Conservation (phyloP, 2,113 vertebrate species). For the Sebastes schlegelii region DNA sequence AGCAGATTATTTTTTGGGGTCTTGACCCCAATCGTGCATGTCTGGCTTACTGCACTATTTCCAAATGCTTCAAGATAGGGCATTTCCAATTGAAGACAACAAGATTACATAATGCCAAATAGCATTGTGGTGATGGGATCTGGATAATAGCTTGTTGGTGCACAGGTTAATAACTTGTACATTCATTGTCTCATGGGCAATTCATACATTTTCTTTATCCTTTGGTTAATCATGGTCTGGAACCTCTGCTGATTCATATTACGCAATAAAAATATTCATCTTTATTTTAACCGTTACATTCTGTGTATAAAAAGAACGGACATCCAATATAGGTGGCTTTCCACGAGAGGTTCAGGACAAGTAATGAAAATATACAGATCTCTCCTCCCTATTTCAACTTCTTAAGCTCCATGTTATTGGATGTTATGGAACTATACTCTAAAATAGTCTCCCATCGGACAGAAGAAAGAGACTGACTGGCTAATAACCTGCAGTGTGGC, state of each 20-base stretch:
- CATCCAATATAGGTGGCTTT: background rate
- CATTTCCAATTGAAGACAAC: constrained; percentile 46
- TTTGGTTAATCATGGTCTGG: background rate
- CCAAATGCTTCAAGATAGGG: constrained; percentile 38
- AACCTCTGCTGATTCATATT: constrained; percentile 19
- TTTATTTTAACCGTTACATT: background rate
- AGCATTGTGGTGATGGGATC: constrained; percentile 28
- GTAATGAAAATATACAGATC: background rate
- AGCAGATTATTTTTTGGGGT: constrained; percentile 67
- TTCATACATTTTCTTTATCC: background rate
- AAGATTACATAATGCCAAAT: constrained; percentile 45
- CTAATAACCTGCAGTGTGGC: background rate
- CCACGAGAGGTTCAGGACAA: background rate
- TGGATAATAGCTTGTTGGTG: constrained; percentile 30
- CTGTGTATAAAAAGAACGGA: background rate
- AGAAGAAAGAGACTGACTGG: background rate
- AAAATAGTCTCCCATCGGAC: background rate
- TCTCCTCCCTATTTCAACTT: background rate
- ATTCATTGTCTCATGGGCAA: background rate
- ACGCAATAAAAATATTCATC: background rate
- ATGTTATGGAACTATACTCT: background rate
- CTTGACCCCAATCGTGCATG: constrained; percentile 55
- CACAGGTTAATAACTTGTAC: constrained; percentile 30
- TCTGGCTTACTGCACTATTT: constrained; percentile 38
- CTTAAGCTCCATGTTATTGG: background rate